Base-by-base conservation (phyloP, 2,113 vertebrate genomes). In the Silurus meridionalis region DNA sequence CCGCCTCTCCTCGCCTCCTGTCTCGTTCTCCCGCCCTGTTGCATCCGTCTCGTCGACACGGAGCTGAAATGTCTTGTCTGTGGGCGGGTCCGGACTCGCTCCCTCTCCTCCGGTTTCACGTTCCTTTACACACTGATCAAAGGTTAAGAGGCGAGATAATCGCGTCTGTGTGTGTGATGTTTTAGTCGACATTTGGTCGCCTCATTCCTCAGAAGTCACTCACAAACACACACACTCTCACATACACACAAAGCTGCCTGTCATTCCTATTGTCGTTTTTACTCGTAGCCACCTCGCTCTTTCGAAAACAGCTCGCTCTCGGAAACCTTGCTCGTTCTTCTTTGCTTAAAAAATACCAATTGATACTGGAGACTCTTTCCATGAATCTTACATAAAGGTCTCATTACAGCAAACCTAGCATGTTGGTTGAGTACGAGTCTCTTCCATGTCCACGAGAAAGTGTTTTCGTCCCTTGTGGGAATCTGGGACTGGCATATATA, bases 181-280 rank as follows among this genome's bases (percentile, higher is more conserved):
- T 71, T 28, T 55, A 11, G 55, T 15, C 21, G 72, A 57, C 52
- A 72, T 83, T 66, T 55, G 52, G 19, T 5, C 78, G 46, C 19
- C 61, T 85, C 88, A 89, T 89, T 89, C 88, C 72, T 87, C 55
- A 71, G 9, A 80, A 89, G 88, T 85, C 88, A 72, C 64, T 50
- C 28, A 74, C 66, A 46, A 66, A 66, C 83, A 88, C 66, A 83
- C 74, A 61, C 81, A 77, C 80, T 66, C 72, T 19, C 81, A 25
- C n/a, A 53, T 23, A 50, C 80, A 82, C 46, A 64, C 37, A 82
- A 9, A n/a, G 17, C 53, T 23, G 25, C 28, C 67, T 15, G 7
- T 83, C 28, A 46, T 58, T 72, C 28, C 48, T 72, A 25, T 28
- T 9, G 50, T 71, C 8, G 7, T 71, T 57, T 69, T 60, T 1